These are phyloP conservation scores for Agriopis marginaria DNA, from an alignment of 2,888 invertebrate genomes.

Conservation along the genomic window DNA sequence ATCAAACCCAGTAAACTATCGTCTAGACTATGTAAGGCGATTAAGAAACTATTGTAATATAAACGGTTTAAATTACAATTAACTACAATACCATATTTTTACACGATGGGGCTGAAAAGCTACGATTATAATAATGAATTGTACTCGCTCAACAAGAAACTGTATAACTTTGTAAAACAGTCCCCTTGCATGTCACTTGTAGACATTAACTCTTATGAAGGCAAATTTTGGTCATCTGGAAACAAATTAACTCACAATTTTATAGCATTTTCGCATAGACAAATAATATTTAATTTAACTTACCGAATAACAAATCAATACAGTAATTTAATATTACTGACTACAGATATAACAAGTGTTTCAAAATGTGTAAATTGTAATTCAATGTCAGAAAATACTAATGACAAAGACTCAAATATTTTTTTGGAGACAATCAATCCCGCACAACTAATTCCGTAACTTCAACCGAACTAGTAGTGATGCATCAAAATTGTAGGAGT, in stretches of 20 bases:
- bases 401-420: not conserved
- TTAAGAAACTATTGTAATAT: constrained; percentile 2
- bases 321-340: not conserved
- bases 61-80: constrained; percentile 1
- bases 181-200: not conserved
- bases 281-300: not conserved
- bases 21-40: not conserved
- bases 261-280: not conserved
- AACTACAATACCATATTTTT: not conserved
- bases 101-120: not conserved
- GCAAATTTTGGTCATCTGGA: not conserved
- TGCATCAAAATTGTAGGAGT: constrained; percentile 6
- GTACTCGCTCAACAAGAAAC: not conserved
- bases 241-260: not conserved
- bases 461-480: not conserved
- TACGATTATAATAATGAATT: not conserved
- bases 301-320: not conserved
- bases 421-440: not conserved
- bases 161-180: not conserved
- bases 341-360: not conserved
- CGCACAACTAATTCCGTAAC: not conserved
- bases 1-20: constrained; percentile 1
- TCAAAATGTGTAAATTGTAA: not conserved
- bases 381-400: not conserved
- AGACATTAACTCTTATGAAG: not conserved